phyloP scores from a whole-genome alignment of 2,797 vertebrate genomes.

The Momotus momota region DNA sequence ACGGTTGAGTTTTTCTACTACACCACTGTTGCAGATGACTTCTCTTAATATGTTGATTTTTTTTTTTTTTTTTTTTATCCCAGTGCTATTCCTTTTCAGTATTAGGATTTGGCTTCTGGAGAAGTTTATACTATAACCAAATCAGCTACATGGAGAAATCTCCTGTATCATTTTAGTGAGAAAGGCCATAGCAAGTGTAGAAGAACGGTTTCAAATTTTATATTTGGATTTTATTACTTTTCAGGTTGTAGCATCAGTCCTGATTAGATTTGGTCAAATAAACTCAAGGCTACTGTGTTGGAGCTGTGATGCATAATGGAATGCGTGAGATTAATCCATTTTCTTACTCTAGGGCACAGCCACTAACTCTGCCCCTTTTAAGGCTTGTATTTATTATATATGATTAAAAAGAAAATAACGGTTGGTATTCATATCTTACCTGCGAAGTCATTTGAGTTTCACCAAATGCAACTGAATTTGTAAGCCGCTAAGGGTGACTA shows the following conservation, averaged over 20 bases:
- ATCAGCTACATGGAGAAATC: neutral
- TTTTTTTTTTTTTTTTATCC: neutral
- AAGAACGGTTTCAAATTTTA: neutral
- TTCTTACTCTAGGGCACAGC: neutral
- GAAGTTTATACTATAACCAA: neutral
- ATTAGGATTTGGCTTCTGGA: neutral
- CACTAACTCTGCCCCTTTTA: neutral
- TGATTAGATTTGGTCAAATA: constrained; percentile 15
- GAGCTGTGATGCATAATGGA: neutral
- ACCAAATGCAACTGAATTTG: neutral
- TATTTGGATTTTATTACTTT: constrained; percentile 9
- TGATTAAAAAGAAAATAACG: neutral
- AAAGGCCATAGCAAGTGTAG: neutral
- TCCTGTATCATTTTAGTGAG: neutral
- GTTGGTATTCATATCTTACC: neutral
- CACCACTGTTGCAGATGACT: neutral
- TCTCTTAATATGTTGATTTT: neutral
- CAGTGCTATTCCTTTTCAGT: neutral
- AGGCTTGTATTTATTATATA: neutral
- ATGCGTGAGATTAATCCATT: neutral
- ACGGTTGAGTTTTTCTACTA: neutral
- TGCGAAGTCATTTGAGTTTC: neutral
- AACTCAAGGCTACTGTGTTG: neutral
- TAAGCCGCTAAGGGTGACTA: neutral
- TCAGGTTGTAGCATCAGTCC: neutral